Evolutionary conservation across 2,797 vertebrate genomes (phyloP), one percentile per base, ranked within the genome.

Genomic region (Mionectes olivaceus): DNA sequence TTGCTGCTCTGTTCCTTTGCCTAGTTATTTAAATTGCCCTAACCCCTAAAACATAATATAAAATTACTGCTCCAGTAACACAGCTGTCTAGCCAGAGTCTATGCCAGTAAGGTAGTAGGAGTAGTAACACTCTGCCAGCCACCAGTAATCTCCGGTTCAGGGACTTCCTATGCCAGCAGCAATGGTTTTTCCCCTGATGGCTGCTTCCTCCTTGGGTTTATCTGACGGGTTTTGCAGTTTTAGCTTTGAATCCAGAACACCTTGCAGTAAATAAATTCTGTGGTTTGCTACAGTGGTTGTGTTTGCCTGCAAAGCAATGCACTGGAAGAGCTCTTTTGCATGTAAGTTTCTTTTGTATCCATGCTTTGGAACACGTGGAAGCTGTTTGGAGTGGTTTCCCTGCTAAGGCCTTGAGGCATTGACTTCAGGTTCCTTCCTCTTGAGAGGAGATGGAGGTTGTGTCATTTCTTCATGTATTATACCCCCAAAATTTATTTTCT

Each of bases 1-100:
- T 52, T 61, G n/a, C 53, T 44, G n/a, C 65, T 79, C 22, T 55
- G 23, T 59, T 94, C 35, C 46, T 88, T 76, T 81, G 21, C 69
- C 73, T 87, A 91, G 92, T 88, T 87, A 81, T 94, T 94, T 95
- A 71, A 85, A 90, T 65, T 87, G 43, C 33, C 61, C 69, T 92
- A 63, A 81, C 76, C 61, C 44, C 52, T 80, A 69, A 69, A 89
- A 83, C 3, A 2, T 65, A 35, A 71, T 22, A 30, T 68, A 16
- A 68, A 83, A 75, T 83, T 64, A 35, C 27, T 60, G 35, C 3
- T 5, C 23, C 39, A 63, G 65, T 77, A 78, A 10, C 73, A 87
- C 49, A 61, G 55, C 75, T 78, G 71, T 28, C 9, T 7, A 73
- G 69, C 28, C 50, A 57, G 56, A 57, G 39, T 6, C 46, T 64